Evolutionary conservation across 2,888 invertebrate species (phyloP).

Genomic region (Petrophora chlorosata): DNA sequence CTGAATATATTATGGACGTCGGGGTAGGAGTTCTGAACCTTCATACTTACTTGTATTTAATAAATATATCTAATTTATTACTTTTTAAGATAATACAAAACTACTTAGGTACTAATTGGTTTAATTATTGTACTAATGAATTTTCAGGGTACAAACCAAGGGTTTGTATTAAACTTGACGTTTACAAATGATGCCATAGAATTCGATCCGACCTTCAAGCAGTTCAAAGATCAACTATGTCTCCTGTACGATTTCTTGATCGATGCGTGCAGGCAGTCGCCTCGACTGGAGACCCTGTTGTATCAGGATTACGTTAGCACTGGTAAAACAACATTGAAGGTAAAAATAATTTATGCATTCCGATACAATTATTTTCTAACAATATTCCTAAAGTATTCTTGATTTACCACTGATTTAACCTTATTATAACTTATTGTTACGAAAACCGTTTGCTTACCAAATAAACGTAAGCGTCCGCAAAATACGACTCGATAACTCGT

Average conservation of each 20-base stretch:
- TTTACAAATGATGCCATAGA: conserved; percentile 85
- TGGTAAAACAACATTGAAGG: conserved; percentile 53
- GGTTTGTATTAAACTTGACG: conserved; percentile 85
- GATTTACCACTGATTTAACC: too few relatives aligned
- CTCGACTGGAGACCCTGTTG: conserved; percentile 91
- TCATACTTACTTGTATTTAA: not conserved
- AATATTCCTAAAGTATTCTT: too few relatives aligned
- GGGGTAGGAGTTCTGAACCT: conserved; percentile 79
- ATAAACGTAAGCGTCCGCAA: too few relatives aligned
- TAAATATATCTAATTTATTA: not conserved
- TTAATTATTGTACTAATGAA: too few relatives aligned
- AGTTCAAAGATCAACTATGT: conserved; percentile 88
- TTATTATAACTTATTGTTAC: too few relatives aligned
- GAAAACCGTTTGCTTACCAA: too few relatives aligned
- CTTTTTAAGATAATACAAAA: not conserved
- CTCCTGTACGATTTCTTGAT: conserved; percentile 89
- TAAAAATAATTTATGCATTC: too few relatives aligned
- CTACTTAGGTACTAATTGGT: too few relatives aligned
- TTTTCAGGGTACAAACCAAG: conserved; percentile 86
- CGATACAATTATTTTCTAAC: too few relatives aligned
- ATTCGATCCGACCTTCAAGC: conserved; percentile 90
- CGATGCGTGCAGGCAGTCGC: conserved; percentile 87
- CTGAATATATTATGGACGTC: conserved; percentile 89
- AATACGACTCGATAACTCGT: too few relatives aligned
- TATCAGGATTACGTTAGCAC: conserved; percentile 85